These are phyloP conservation scores for Ciconia nigra DNA, from an alignment of 2,797 vertebrate genomes.

Conservation along the genomic window DNA sequence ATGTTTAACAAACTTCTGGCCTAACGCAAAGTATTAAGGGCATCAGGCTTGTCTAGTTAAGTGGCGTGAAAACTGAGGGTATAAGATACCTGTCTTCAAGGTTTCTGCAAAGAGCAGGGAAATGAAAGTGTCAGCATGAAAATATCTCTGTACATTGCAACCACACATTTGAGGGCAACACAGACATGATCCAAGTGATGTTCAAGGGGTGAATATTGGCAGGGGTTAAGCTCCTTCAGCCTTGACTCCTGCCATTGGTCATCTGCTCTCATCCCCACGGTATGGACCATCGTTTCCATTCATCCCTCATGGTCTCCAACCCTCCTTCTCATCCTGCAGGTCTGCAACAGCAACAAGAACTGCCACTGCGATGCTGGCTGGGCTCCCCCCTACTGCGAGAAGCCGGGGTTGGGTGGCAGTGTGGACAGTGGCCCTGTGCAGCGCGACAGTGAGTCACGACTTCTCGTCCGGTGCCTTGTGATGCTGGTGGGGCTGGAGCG, in stretches of 20 bases:
- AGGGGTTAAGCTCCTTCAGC: not conserved
- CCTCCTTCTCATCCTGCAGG: conserved; percentile 69
- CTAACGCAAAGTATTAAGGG: not conserved
- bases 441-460: conserved; percentile 77
- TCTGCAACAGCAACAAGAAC: conserved; percentile 93
- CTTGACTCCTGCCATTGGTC: rapidly evolving
- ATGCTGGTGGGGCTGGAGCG: rapidly evolving
- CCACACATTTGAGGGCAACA: not conserved
- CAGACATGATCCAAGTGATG: not conserved
- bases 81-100: not conserved
- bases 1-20: not conserved
- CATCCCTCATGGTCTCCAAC: not conserved
- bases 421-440: conserved; percentile 91
- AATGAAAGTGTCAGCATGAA: not conserved
- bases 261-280: not conserved
- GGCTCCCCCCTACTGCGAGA: conserved; percentile 89
- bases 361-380: conserved; percentile 89
- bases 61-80: not conserved
- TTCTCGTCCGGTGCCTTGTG: rapidly evolving
- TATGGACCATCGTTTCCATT: rapidly evolving
- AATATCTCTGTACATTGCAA: too few relatives aligned
- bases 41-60: not conserved
- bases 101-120: not conserved
- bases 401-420: conserved; percentile 88
- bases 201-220: not conserved